Percentiles rank a stretch among this genome's conserved stretches.
Conservation (phyloP, 2,888 invertebrate species). For the Listrodromus nycthemerus region DNA sequence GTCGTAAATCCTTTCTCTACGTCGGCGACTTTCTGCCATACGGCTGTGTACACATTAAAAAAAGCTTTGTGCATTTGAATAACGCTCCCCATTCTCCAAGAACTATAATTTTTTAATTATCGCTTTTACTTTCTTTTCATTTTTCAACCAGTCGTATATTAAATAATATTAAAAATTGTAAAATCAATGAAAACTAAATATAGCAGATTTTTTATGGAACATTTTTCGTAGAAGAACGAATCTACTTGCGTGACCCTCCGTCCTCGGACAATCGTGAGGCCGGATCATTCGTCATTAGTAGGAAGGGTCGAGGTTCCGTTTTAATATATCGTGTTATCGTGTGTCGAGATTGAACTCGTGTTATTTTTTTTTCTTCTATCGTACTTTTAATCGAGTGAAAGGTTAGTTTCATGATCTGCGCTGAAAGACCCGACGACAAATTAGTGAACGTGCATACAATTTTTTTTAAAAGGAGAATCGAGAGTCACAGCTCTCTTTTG, state of each 20-base stretch:
- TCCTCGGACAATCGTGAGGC: not conserved
- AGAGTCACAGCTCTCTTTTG: not conserved
- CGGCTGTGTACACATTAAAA: not conserved
- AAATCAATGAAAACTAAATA: not conserved
- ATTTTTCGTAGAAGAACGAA: too few species aligned
- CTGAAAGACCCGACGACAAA: conserved; percentile 4
- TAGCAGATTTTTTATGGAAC: not conserved
- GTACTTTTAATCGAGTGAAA: conserved; percentile 32
- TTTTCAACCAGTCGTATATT: too few species aligned
- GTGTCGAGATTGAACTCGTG: not conserved
- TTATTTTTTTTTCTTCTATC: conserved; percentile 2
- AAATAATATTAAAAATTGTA: too few species aligned
- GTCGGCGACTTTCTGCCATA: not conserved
- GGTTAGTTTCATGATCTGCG: conserved; percentile 16
- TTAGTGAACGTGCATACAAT: conserved; percentile 22
- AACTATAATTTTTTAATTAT: too few species aligned
- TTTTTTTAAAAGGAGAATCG: conserved; percentile 3
- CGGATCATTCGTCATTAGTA: not conserved
- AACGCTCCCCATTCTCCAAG: too few species aligned
- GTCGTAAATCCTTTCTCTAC: conserved; percentile 7
- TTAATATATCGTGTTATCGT: not conserved
- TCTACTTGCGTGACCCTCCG: too few species aligned
- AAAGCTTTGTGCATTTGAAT: not conserved
- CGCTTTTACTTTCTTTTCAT: too few species aligned
- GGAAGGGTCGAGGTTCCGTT: conserved; percentile 22